A percentile compares a stretch with the other conserved stretches of the same genome.
Conservation (phyloP, 2,797 vertebrate genomes). For the Phrynocephalus vlangalii region DNA sequence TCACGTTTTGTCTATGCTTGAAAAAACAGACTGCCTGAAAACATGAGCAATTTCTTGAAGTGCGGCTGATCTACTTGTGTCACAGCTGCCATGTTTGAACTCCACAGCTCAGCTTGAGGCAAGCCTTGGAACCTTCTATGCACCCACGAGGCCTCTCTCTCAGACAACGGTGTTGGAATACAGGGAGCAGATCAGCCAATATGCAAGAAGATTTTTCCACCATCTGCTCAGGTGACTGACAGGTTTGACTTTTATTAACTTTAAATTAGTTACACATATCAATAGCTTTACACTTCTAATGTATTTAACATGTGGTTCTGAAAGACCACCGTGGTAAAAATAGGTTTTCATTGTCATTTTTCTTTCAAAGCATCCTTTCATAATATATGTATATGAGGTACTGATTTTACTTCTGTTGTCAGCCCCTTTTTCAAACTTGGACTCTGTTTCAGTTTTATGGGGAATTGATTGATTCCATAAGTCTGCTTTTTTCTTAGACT, state of each 20-base stretch:
- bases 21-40: slow-evolving; percentile 78
- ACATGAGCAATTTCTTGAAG: slow-evolving; percentile 76
- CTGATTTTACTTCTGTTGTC: slow-evolving; percentile 59
- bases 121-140: slow-evolving; percentile 91
- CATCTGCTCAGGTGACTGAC: slow-evolving; percentile 93
- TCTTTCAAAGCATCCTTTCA: slow-evolving; percentile 69
- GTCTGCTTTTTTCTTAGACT: slow-evolving; percentile 34
- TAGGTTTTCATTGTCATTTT: slow-evolving; percentile 55
- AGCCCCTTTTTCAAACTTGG: slow-evolving; percentile 52
- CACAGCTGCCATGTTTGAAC: slow-evolving; percentile 74
- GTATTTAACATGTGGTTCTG: slow-evolving; percentile 53
- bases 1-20: slow-evolving; percentile 70
- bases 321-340: slow-evolving; percentile 59
- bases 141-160: slow-evolving; percentile 86
- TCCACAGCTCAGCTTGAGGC: slow-evolving; percentile 91
- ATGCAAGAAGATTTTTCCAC: slow-evolving; percentile 95
- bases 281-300: slow-evolving; percentile 55
- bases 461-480: slow-evolving; percentile 46
- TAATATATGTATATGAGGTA: slow-evolving; percentile 56
- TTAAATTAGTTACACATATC: slow-evolving; percentile 75
- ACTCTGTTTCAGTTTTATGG: slow-evolving; percentile 54
- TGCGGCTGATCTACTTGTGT: slow-evolving; percentile 73
- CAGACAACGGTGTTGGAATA: slow-evolving; percentile 89
- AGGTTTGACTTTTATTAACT: slow-evolving; percentile 65
- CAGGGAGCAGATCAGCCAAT: slow-evolving; percentile 90